These are phyloP conservation scores for Lepidocyrtinus sp. DNA, from an alignment of 2,888 invertebrate genomes.

Conservation along the genomic window DNA sequence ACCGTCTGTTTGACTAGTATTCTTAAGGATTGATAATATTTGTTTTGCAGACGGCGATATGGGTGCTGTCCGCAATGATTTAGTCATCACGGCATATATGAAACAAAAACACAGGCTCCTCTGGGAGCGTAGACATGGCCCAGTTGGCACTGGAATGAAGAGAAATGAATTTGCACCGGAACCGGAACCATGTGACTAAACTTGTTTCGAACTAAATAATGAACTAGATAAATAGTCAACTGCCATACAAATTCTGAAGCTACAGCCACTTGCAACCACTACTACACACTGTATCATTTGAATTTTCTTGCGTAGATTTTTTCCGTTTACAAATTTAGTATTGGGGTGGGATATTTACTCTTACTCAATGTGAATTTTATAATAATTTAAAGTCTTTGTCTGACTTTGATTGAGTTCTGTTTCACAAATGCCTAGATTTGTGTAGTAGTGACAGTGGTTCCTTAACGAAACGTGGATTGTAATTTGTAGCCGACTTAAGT, in stretches of 20 bases:
- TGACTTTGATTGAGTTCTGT: too few relatives aligned
- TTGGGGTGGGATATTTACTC: too few relatives aligned
- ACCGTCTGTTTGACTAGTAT: background rate
- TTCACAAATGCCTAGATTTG: too few relatives aligned
- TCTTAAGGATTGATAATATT: conserved; percentile 15
- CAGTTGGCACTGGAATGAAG: conserved; percentile 79
- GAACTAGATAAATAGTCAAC: conserved; percentile 44
- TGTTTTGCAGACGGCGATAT: conserved; percentile 89
- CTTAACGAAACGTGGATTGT: too few relatives aligned
- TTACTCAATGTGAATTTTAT: too few relatives aligned
- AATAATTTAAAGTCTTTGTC: too few relatives aligned
- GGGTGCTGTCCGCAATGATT: conserved; percentile 81
- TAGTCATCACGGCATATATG: conserved; percentile 84
- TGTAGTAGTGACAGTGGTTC: too few relatives aligned
- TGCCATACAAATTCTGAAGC: background rate
- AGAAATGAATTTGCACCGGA: conserved; percentile 25
- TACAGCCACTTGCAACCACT: background rate
- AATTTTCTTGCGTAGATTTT: background rate
- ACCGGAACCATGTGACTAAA: too few relatives aligned
- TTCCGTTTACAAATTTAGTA: background rate
- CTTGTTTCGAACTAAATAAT: too few relatives aligned
- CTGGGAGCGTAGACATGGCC: conserved; percentile 95
- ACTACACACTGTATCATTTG: background rate
- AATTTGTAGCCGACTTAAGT: too few relatives aligned
- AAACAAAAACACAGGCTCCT: conserved; percentile 99